Evolutionary conservation across 2,888 invertebrate genomes (phyloP).

Genomic region (Drosophila histrio): DNA sequence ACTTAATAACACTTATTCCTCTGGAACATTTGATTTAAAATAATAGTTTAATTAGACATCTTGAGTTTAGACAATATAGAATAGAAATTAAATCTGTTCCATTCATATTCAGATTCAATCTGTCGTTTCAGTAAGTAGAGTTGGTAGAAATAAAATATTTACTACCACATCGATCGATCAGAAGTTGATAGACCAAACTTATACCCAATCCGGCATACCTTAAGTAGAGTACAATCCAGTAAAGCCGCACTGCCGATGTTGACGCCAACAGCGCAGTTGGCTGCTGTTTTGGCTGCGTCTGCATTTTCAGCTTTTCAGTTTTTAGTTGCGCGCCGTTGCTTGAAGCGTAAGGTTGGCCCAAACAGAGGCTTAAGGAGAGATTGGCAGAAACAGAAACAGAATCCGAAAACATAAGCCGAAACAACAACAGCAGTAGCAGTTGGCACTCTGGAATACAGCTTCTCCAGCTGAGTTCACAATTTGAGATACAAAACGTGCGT

Average conservation of each 20-base stretch:
- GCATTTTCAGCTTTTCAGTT: conserved; percentile 63
- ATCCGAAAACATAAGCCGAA: background rate
- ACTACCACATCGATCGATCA: background rate
- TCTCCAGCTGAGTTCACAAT: conserved; percentile 42
- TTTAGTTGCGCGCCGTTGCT: conserved; percentile 79
- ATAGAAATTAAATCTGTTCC: too few species aligned
- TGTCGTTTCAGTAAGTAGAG: background rate
- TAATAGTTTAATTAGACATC: background rate
- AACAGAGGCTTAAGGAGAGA: conserved; percentile 9
- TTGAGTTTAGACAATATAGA: background rate
- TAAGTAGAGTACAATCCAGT: conserved; percentile 29
- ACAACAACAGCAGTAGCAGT: conserved; percentile 1
- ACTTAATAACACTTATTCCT: too few species aligned
- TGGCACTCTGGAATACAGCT: conserved; percentile 2
- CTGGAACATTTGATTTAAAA: background rate
- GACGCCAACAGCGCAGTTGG: conserved; percentile 22
- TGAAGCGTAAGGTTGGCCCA: conserved; percentile 66
- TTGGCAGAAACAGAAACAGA: conserved; percentile 5
- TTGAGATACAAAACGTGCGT: conserved; percentile 52
- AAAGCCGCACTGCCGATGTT: conserved; percentile 21
- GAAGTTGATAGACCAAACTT: background rate
- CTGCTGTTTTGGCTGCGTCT: conserved; percentile 64
- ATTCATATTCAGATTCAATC: background rate
- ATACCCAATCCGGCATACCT: background rate
- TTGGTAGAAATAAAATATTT: background rate